Percentiles rank a stretch among this genome's conserved stretches.
These are phyloP conservation scores for Bombus fervidus DNA, from an alignment of 1,140 invertebrate species.

Conservation along the genomic window DNA sequence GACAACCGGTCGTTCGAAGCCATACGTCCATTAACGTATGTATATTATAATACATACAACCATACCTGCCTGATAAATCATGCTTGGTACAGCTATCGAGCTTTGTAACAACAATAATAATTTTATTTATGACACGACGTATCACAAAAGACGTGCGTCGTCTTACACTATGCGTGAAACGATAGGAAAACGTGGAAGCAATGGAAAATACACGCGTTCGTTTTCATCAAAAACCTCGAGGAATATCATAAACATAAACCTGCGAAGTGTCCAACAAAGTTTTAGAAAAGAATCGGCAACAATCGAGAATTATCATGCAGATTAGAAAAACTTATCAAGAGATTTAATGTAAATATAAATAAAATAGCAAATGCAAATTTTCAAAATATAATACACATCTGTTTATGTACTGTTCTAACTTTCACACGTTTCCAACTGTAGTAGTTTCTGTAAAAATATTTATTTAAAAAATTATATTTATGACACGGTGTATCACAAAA, in stretches of 20 bases:
- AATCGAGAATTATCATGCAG: too few relatives aligned
- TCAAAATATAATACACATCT: too few relatives aligned
- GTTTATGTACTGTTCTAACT: too few relatives aligned
- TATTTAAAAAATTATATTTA: neutral
- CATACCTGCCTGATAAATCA: slow-evolving; percentile 18
- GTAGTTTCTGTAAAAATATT: too few relatives aligned
- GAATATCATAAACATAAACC: too few relatives aligned
- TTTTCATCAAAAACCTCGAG: rapidly evolving
- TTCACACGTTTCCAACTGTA: too few relatives aligned
- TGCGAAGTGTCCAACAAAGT: too few relatives aligned
- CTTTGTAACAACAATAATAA: neutral
- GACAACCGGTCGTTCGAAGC: slow-evolving; percentile 2
- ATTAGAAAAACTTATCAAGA: too few relatives aligned
- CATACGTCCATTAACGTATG: neutral
- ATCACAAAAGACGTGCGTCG: neutral
- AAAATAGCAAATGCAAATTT: too few relatives aligned
- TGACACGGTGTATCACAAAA: neutral
- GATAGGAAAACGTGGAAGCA: too few relatives aligned
- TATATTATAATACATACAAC: neutral
- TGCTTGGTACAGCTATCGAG: slow-evolving; percentile 6
- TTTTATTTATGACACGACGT: neutral
- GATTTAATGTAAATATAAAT: too few relatives aligned
- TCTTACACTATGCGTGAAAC: neutral
- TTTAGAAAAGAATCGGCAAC: too few relatives aligned
- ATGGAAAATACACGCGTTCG: rapidly evolving